Percentiles rank a stretch among this genome's conserved stretches.
Conservation (phyloP, 2,888 invertebrate species). For the Chloroclystis v-ata region DNA sequence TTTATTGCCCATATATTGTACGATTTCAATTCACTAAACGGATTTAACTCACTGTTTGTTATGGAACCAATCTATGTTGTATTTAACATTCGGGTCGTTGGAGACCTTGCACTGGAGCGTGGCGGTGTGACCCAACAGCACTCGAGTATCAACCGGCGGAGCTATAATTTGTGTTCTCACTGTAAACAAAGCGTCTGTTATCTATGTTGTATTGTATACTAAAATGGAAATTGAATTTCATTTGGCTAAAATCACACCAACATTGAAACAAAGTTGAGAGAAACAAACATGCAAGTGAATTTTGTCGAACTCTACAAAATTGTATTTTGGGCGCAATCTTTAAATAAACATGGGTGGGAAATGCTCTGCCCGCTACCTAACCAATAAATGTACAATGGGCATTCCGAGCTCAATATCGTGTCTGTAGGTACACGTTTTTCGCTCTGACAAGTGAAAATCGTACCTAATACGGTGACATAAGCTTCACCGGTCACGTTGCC, state of each 20-base stretch:
- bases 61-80: conserved; percentile 92
- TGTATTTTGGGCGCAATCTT: conserved; percentile 15
- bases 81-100: conserved; percentile 92
- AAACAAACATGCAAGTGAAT: conserved; percentile 7
- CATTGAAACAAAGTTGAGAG: conserved; percentile 1
- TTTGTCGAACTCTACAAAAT: conserved; percentile 13
- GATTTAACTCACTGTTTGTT: conserved; percentile 84
- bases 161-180: conserved; percentile 96
- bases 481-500: conserved; percentile 91
- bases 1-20: conserved; percentile 15
- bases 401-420: conserved; percentile 5
- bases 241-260: conserved; percentile 19
- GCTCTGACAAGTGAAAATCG: conserved; percentile 27
- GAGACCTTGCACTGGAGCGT: conserved; percentile 96
- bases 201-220: conserved; percentile 4
- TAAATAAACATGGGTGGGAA: conserved; percentile 13
- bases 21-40: conserved; percentile 14
- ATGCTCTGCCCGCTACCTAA: conserved; percentile 2
- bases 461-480: conserved; percentile 89
- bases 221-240: conserved; percentile 5
- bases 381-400: conserved; percentile 9
- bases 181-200: conserved; percentile 51
- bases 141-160: conserved; percentile 94
- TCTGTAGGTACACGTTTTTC: background rate
- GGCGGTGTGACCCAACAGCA: conserved; percentile 94